Evolutionary conservation across 2,113 vertebrate species (phyloP), one percentile per base, ranked within the genome.

Genomic region (Hypanus sabinus): DNA sequence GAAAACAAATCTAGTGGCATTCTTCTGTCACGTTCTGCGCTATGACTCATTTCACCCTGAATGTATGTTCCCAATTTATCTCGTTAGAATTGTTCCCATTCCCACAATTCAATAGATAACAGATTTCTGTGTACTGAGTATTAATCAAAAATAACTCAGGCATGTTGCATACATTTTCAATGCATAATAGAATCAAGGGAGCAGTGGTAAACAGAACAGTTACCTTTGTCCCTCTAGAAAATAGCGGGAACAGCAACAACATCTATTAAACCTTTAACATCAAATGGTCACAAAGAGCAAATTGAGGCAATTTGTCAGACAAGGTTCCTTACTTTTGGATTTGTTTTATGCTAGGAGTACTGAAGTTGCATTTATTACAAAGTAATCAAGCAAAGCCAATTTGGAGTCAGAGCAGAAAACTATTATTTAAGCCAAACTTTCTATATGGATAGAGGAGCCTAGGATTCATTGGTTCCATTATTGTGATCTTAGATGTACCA

Each of bases 41-140:
- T 73, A 55, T 93, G 91, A 93, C 68, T 73, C 70, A 93, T 75
- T 93, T 24, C 91, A 93, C 91, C 46, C 68, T 71, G 91, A 93
- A 93, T 93, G 24, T 73, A 75, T 93, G 91, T 73, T 93, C 91
- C 38, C 70, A 93, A 93, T 93, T 73, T 93, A 70, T 75, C 33
- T 93, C 36, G 73, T 93, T 93, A 73, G 68, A 93, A 71, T 93
- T 73, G 91, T 93, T 93, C 91, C 91, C 70, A 30, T 75, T 93
- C 36, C 91, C 91, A 93, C 91, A 93, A 73, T 93, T 93, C 91
- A 93, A 93, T 38, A 93, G 91, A 93, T 93, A 93, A 55, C 91
- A 93, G 91, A 93, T 93, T 93, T 93, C 36, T 93, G 20, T 55
- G 33, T n/a, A 71, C n/a, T 24, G 88, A 68, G 62, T 71, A 70